Evolutionary conservation across 1,140 invertebrate species (phyloP), one percentile per base, ranked within the genome.

Genomic region (Drosophila chauvacae): DNA sequence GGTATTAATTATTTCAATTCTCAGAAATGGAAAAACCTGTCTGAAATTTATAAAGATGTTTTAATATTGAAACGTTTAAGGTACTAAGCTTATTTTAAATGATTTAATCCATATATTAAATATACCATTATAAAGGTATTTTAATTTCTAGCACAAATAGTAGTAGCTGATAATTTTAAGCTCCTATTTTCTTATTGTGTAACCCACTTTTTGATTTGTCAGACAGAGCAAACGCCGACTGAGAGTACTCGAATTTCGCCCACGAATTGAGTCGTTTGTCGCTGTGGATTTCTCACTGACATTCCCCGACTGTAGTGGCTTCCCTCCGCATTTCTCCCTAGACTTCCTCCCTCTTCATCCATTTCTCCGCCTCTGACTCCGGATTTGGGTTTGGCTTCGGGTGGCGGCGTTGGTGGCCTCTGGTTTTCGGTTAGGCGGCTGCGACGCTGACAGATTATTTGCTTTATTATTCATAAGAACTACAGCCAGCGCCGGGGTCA

Each of bases 391-490:
- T 71, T 62, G 59, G 61, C 56, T 78, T 35, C 33, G 62, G 68
- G 68, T 68, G 68, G 55, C 58, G 51, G 68, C 39, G 10, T 13
- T 35, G 39, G 68, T 73, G 69, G 59, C 66, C 62, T 79, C 48
- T 45, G 62, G 64, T 83, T 60, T 65, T 76, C 70, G 58, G 64
- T 83, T 71, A 76, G 77, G 68, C 77, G 69, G 70, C 86, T 90
- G 85, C 81, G 81, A 90, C 85, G 78, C 86, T 90, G 85, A 90
- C 85, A 90, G 85, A 90, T 90, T 90, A 90, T 90, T 90, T 81
- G 86, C 86, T 90, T 90, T 90, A 90, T 90, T 90, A 90, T 90
- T 90, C 85, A 90, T 90, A 90, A 90, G 86, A 79, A 87, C 66
- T 72, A 72, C 62, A 55, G 62, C 55, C 30, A 72, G 37, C n/a